Percentiles rank a stretch among this genome's conserved stretches.
These are phyloP conservation scores for Myotis vivesi DNA, from an alignment of 2,797 vertebrate genomes.

Conservation along the genomic window DNA sequence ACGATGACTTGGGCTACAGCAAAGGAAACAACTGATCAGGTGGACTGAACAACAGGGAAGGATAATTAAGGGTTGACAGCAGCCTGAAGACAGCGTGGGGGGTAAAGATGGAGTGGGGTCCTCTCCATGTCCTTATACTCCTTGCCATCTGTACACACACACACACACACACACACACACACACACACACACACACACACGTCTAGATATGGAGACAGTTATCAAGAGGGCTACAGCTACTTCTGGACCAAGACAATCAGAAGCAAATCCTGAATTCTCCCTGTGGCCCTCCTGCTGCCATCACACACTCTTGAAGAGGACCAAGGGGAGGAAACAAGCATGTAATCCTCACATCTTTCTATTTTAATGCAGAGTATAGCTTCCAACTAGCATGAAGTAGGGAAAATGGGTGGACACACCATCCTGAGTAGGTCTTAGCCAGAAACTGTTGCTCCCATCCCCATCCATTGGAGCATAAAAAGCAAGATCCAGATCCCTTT, in stretches of 20 bases:
- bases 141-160: not conserved
- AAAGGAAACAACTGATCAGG: not conserved
- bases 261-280: not conserved
- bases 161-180: not conserved
- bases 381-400: not conserved
- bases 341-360: not conserved
- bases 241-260: not conserved
- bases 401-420: not conserved
- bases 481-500: not conserved
- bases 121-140: not conserved
- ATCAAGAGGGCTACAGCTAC: not conserved
- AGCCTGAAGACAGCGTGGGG: not conserved
- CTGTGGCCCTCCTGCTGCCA: not conserved
- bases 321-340: not conserved
- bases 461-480: not conserved
- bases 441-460: not conserved
- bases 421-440: not conserved
- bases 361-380: not conserved
- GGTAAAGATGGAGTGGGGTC: not conserved
- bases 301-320: not conserved
- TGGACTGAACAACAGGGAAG: not conserved
- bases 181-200: not conserved
- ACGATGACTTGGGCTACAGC: rapidly evolving
- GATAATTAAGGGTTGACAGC: not conserved
- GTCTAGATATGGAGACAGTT: not conserved